Percentiles rank a stretch among this genome's conserved stretches.
Evolutionary conservation across 2,113 vertebrate species (phyloP).

Genomic region (Jacana jacana): DNA sequence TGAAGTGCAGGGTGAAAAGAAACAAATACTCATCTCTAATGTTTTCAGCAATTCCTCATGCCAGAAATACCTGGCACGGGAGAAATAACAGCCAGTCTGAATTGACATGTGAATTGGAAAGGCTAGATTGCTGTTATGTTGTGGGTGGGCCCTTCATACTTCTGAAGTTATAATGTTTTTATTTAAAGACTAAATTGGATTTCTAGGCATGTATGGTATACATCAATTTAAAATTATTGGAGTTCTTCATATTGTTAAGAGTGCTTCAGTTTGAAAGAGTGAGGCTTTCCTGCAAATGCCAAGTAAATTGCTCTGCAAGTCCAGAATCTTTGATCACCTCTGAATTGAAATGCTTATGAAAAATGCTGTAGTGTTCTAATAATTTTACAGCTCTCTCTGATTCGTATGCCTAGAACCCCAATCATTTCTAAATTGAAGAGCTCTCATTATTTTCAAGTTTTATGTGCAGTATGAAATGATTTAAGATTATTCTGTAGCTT

Average conservation of each 20-base stretch:
- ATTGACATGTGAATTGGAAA: constrained; percentile 46
- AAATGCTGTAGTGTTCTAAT: constrained; percentile 54
- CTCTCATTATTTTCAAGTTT: constrained; percentile 69
- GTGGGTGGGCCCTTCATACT: constrained; percentile 38
- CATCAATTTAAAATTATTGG: constrained; percentile 73
- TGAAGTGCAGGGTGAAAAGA: constrained; percentile 20
- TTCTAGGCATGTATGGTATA: constrained; percentile 64
- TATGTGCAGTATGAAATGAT: constrained; percentile 51
- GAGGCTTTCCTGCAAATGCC: constrained; percentile 68
- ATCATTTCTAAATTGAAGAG: constrained; percentile 68
- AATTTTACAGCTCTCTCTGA: constrained; percentile 65
- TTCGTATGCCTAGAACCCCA: constrained; percentile 61
- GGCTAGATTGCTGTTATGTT: constrained; percentile 46
- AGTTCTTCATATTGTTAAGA: constrained; percentile 74
- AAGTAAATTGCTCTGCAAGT: constrained; percentile 73
- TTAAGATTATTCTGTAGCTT: constrained; percentile 53
- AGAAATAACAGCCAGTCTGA: constrained; percentile 35
- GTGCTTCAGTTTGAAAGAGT: constrained; percentile 72
- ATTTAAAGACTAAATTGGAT: constrained; percentile 71
- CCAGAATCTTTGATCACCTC: constrained; percentile 68
- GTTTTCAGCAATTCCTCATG: not conserved
- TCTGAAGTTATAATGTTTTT: constrained; percentile 67
- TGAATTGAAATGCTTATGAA: constrained; percentile 66
- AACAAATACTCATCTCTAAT: not conserved
- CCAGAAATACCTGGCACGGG: constrained; percentile 1